These are phyloP conservation scores for Celastrina argiolus DNA, from an alignment of 2,888 invertebrate species.

Conservation along the genomic window DNA sequence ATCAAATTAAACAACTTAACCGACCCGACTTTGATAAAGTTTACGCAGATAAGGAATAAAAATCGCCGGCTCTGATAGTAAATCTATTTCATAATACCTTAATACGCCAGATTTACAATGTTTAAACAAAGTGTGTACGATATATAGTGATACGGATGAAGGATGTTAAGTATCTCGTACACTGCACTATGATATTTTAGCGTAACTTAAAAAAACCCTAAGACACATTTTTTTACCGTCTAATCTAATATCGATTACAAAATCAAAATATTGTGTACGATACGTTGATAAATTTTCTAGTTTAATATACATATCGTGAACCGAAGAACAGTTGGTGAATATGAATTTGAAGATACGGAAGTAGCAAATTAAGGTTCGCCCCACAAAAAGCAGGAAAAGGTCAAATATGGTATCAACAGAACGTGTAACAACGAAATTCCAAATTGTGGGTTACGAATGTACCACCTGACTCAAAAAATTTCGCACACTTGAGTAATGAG, in stretches of 20 bases:
- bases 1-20: slow-evolving; percentile 68
- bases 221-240: neutral
- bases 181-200: too few relatives aligned
- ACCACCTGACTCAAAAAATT: slow-evolving; percentile 41
- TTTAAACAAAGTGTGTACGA: neutral
- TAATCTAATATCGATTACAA: slow-evolving; percentile 1
- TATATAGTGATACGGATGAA: neutral
- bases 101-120: slow-evolving; percentile 5
- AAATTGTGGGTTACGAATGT: slow-evolving; percentile 36
- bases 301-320: neutral
- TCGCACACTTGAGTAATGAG: slow-evolving; percentile 38
- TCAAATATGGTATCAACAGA: slow-evolving; percentile 26
- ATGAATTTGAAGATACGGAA: neutral
- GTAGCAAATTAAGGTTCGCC: slow-evolving; percentile 14
- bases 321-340: neutral
- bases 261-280: neutral
- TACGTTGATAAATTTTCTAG: neutral
- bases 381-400: slow-evolving; percentile 25
- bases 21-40: slow-evolving; percentile 59
- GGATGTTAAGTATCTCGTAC: too few relatives aligned
- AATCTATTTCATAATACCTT: slow-evolving; percentile 23
- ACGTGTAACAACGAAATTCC: slow-evolving; percentile 24
- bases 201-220: too few relatives aligned
- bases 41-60: slow-evolving; percentile 48
- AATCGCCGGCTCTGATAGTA: slow-evolving; percentile 32